Evolutionary conservation across 2,797 vertebrate genomes (phyloP), one percentile per base, ranked within the genome.

Genomic region (Numenius phaeopus): DNA sequence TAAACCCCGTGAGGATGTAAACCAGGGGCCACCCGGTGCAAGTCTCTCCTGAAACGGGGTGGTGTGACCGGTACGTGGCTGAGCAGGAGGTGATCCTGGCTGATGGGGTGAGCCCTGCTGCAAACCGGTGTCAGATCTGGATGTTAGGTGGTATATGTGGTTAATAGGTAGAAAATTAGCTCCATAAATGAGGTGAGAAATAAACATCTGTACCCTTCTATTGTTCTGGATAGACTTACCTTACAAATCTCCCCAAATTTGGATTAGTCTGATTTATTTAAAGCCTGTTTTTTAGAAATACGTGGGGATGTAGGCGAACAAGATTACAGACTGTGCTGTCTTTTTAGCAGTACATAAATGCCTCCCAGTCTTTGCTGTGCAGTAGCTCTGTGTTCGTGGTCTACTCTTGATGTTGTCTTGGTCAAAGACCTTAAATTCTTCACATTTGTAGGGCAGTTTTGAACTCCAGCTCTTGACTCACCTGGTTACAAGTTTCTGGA

Each of bases 111-210:
- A 32, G 29, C 24, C 26, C 42, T 4, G 5, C 39, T 6, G 4
- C 5, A 8, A 10, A 2, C 55, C 3, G 0, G 11, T 1, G 10
- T 37, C 3, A 8, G 32, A 4, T 29, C n/a, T 22, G 10, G 24
- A 2, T 58, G 58, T 6, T 10, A 2, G 11, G 10, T 8, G 42
- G 21, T 7, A 6, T 13, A 1, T 23, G 42, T 10, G 39, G 5
- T 24, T 24, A 42, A 26, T 3, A 1, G 2, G 2, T 20, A 6
- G 50, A 47, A 42, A 69, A 64, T 9, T 10, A 55, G 55, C 40
- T 30, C 49, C n/a, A 46, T 4, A 42, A 16, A 8, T 7, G 62
- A 78, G n/a, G 40, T 37, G 61, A 85, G 46, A 46, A 40, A 22
- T 15, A 32, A 69, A 4, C 40, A 49, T 72, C 67, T 20, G 44